These are phyloP conservation scores for Streptopelia turtur DNA, from an alignment of 2,797 vertebrate genomes.

Conservation along the genomic window DNA sequence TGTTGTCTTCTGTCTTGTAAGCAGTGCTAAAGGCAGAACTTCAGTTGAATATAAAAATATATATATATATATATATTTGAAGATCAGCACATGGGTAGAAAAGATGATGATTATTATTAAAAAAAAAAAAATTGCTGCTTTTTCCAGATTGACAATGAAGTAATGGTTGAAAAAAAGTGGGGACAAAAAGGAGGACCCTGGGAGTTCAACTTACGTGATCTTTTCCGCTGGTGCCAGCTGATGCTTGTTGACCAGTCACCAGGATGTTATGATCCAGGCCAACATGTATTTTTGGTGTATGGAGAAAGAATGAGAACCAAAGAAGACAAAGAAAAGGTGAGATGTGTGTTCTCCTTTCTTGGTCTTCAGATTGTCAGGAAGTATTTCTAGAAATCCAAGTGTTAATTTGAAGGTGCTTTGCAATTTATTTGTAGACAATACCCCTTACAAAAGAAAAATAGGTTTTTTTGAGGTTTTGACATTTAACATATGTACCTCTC, in stretches of 20 bases:
- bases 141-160: slow-evolving; percentile 88
- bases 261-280: slow-evolving; percentile 90
- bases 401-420: background rate
- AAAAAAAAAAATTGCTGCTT: background rate
- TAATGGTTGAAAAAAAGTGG: slow-evolving; percentile 89
- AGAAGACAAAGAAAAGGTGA: slow-evolving; percentile 89
- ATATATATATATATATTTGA: background rate
- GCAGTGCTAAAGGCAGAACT: background rate
- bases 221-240: slow-evolving; percentile 98
- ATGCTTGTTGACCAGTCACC: slow-evolving; percentile 94
- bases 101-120: background rate
- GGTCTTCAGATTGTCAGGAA: background rate
- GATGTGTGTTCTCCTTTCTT: background rate
- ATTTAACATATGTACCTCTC: background rate
- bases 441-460: background rate
- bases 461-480: background rate
- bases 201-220: slow-evolving; percentile 97
- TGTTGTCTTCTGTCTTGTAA: background rate
- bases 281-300: slow-evolving; percentile 92
- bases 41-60: background rate
- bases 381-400: background rate
- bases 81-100: background rate
- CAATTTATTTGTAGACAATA: background rate
- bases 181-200: slow-evolving; percentile 96
- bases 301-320: slow-evolving; percentile 92